These are phyloP conservation scores for Cygnus buccinator DNA, from an alignment of 2,113 vertebrate species.

Conservation along the genomic window DNA sequence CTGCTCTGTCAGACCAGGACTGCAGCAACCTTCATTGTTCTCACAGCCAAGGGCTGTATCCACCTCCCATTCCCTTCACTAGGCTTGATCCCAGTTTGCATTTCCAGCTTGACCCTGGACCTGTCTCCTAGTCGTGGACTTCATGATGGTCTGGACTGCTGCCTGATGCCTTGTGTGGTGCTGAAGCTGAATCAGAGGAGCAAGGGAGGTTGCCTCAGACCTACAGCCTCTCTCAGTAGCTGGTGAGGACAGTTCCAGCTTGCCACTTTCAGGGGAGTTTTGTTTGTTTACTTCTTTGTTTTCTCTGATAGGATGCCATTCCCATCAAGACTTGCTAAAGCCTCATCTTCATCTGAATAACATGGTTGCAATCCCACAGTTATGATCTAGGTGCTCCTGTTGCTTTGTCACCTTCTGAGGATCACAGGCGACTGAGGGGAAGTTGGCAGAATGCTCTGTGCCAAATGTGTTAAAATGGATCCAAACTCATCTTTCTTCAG, in stretches of 20 bases:
- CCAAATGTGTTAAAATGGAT: neutral
- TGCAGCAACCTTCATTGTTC: neutral
- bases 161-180: fast-evolving
- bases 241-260: neutral
- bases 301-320: neutral
- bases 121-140: neutral
- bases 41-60: neutral
- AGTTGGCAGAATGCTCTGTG: neutral
- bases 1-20: neutral
- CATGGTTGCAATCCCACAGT: fast-evolving
- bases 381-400: neutral
- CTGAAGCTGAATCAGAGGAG: neutral
- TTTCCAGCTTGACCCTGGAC: neutral
- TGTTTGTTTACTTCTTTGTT: neutral
- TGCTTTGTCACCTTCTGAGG: neutral
- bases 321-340: neutral
- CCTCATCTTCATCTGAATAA: neutral
- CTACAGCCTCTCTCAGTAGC: neutral
- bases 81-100: neutral
- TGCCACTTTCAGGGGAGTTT: neutral
- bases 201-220: neutral
- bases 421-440: neutral
- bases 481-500: neutral
- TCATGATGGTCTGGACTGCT: neutral
- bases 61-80: neutral